These are phyloP conservation scores for Ochotona princeps DNA, from an alignment of 2,113 vertebrate species.

Conservation along the genomic window DNA sequence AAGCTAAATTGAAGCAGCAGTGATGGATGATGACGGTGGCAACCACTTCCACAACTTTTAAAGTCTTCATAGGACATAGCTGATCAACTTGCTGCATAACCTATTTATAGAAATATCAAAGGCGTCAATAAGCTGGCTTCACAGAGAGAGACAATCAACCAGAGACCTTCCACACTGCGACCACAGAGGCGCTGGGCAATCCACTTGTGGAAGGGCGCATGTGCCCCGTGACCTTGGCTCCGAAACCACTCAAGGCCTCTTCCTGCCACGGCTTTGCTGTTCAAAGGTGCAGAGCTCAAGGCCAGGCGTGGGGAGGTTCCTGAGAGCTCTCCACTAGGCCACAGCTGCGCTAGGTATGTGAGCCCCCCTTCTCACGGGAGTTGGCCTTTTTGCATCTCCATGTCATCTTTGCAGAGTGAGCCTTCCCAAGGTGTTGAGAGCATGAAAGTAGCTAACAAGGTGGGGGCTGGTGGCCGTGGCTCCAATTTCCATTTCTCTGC, in stretches of 20 bases:
- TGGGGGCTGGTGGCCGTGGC: background rate
- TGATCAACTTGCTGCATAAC: background rate
- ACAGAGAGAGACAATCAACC: conserved; percentile 5
- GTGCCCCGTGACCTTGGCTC: no score
- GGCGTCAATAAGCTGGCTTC: background rate
- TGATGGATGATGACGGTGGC: background rate
- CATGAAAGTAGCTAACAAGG: accelerated
- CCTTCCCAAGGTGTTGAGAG: background rate
- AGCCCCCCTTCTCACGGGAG: background rate
- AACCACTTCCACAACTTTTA: background rate
- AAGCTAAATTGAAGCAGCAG: background rate
- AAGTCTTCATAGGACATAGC: conserved; percentile 57
- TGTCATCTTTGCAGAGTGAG: background rate
- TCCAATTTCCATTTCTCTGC: accelerated
- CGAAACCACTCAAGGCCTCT: no score
- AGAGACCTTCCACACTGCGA: background rate
- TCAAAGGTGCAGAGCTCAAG: no score
- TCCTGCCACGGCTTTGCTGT: no score
- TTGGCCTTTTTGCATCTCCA: background rate
- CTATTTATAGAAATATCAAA: conserved; percentile 66
- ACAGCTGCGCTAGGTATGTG: accelerated
- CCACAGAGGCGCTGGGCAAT: accelerated
- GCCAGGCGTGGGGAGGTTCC: background rate
- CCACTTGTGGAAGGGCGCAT: accelerated
- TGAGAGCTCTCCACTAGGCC: background rate